Conservation (phyloP, 2,797 vertebrate species). For the Tamandua tetradactyla region DNA sequence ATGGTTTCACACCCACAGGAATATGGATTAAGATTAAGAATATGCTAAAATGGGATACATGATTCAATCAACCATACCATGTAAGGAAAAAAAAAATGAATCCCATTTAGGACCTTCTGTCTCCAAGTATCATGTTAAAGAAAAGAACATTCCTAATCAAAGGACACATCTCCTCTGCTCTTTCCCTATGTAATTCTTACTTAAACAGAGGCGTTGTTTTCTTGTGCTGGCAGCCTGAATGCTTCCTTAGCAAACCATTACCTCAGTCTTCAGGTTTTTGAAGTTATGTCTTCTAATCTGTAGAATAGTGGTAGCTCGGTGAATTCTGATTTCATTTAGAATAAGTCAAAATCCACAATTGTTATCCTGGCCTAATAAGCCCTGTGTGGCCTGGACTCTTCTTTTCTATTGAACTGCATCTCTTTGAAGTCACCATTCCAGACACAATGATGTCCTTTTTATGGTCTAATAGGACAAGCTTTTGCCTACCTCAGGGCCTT, state of each 20-base stretch:
- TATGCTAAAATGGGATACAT: no score
- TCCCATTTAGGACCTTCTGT: not conserved
- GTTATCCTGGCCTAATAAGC: not conserved
- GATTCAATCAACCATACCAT: no score
- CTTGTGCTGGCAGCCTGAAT: not conserved
- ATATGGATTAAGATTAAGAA: no score
- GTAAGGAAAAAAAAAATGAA: not conserved
- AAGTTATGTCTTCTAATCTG: not conserved
- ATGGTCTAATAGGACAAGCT: not conserved
- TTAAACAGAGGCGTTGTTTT: not conserved
- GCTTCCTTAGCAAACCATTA: not conserved
- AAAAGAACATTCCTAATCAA: not conserved
- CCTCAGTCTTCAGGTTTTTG: not conserved
- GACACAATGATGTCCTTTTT: not conserved
- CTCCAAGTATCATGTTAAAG: not conserved
- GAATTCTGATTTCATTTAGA: not conserved
- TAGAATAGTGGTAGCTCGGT: not conserved
- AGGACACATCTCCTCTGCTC: not conserved
- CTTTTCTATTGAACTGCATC: not conserved
- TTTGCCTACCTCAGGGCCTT: not conserved
- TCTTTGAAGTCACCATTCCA: not conserved
- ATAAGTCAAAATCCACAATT: constrained; percentile 8
- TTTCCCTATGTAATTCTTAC: not conserved
- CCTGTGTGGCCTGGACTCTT: not conserved
- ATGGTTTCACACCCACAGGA: no score